phyloP scores from a whole-genome alignment of 2,888 invertebrate species.

The Steromphala cineraria region DNA sequence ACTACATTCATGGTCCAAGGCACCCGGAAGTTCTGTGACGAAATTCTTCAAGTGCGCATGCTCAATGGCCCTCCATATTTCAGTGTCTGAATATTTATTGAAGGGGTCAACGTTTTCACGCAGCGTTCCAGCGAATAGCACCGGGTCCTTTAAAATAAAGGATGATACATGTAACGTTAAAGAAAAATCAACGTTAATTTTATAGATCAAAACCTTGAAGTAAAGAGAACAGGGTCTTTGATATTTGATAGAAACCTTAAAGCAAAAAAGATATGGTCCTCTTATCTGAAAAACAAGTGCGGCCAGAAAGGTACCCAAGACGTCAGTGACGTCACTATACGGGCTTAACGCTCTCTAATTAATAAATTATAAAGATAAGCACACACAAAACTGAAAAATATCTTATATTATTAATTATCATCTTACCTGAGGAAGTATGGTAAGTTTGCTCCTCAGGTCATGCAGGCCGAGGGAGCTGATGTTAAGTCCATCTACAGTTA shows the following conservation, averaged over 20 bases:
- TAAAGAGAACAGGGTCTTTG: no score
- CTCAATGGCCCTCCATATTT: conserved; percentile 91
- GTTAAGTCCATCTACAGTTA: background rate
- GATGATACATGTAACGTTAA: no score
- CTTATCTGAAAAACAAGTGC: no score
- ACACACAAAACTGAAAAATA: no score
- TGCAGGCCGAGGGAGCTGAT: background rate
- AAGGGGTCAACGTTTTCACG: conserved; percentile 96
- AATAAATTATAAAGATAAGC: no score
- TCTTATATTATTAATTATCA: background rate
- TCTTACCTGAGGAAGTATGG: background rate
- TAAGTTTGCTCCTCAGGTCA: background rate
- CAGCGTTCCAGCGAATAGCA: conserved; percentile 92
- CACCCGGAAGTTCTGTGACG: conserved; percentile 85
- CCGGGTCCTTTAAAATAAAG: conserved; percentile 84
- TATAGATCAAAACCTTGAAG: background rate
- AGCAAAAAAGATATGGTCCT: no score
- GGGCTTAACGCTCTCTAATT: no score
- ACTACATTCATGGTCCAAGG: conserved; percentile 87
- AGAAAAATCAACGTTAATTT: no score
- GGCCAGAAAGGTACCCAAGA: no score
- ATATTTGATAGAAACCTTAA: no score
- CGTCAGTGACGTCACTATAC: no score
- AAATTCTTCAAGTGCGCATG: conserved; percentile 91
- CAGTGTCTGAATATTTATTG: conserved; percentile 84